phyloP scores from a whole-genome alignment of 2,797 vertebrate genomes.

The Remorina albescens region DNA sequence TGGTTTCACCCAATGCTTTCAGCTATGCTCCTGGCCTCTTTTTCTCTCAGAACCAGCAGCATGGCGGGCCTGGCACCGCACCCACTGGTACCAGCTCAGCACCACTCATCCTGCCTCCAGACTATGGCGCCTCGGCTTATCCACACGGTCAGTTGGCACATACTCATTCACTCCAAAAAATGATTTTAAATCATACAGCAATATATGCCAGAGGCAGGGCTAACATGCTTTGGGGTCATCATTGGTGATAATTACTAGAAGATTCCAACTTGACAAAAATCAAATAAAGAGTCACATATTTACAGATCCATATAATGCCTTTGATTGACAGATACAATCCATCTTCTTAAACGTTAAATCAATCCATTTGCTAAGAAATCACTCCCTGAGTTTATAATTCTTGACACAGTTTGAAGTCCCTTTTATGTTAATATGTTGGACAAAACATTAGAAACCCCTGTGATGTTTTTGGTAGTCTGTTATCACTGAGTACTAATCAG shows the following conservation, averaged over 20 bases:
- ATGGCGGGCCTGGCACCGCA: conserved; percentile 33
- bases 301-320: too few species aligned
- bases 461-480: too few species aligned
- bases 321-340: too few species aligned
- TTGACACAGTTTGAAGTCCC: too few species aligned
- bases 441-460: too few species aligned
- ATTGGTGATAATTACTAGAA: not conserved
- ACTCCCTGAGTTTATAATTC: too few species aligned
- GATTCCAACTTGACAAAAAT: not conserved
- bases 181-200: not conserved
- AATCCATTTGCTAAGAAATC: not conserved
- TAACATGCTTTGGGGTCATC: too few species aligned
- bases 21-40: conserved; percentile 88
- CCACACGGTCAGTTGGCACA: conserved; percentile 88
- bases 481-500: too few species aligned
- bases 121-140: conserved; percentile 86
- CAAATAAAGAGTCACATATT: too few species aligned
- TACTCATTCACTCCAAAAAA: not conserved
- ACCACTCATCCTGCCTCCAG: conserved; percentile 86
- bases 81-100: conserved; percentile 69
- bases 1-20: conserved; percentile 79
- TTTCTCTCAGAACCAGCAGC: conserved; percentile 79
- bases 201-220: not conserved
- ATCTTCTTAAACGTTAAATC: not conserved
- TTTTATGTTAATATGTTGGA: too few species aligned